phyloP scores from a whole-genome alignment of 2,113 vertebrate genomes.

The Ciconia maguari region DNA sequence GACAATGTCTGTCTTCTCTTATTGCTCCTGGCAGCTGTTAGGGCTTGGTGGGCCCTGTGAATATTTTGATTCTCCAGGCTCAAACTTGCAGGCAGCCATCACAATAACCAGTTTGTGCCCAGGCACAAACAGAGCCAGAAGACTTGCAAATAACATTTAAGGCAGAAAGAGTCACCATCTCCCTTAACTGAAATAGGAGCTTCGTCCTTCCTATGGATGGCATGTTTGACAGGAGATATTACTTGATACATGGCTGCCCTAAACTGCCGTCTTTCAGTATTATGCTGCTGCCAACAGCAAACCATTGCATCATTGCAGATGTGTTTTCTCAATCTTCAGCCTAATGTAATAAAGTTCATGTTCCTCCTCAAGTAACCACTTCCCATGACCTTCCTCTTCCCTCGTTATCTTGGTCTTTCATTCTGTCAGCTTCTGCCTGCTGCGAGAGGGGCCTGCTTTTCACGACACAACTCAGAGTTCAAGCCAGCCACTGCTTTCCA shows the following conservation, averaged over 20 bases:
- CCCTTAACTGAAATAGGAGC: background rate
- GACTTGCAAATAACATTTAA: background rate
- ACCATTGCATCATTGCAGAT: background rate
- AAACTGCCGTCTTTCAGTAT: background rate
- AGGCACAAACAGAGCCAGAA: background rate
- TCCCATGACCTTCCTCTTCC: background rate
- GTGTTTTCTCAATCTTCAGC: background rate
- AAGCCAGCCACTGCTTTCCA: background rate
- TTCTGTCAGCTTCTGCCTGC: background rate
- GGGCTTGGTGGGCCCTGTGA: background rate
- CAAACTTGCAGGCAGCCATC: background rate
- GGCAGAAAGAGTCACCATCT: background rate
- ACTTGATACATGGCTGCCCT: background rate
- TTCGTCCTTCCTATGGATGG: background rate
- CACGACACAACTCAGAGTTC: background rate
- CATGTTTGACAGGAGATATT: background rate
- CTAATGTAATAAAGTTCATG: background rate
- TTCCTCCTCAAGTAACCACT: background rate
- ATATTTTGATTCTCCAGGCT: background rate
- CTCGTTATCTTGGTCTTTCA: background rate
- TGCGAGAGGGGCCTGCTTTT: background rate
- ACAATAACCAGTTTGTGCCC: background rate
- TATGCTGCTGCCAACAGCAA: background rate
- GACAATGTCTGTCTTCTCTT: background rate
- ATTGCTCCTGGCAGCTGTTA: background rate